Evolutionary conservation across 2,797 vertebrate genomes (phyloP), one percentile per base, ranked within the genome.

Genomic region (Sphaeramia orbicularis): DNA sequence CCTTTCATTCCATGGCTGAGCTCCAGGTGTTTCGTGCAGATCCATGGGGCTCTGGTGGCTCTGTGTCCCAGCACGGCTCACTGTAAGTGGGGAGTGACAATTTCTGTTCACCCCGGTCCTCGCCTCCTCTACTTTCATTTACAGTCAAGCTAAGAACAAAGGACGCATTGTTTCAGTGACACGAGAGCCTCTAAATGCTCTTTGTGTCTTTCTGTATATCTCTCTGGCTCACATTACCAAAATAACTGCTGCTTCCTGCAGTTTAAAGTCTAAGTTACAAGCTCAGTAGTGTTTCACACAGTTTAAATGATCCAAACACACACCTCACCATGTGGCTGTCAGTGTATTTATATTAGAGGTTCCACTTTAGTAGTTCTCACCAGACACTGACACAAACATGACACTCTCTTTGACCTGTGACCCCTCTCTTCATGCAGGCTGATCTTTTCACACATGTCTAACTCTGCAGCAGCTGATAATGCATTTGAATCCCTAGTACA

Each of bases 351-450:
- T 63, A 59, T 37, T 55, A 12, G 41, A 67, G 27, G 78, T 75
- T 88, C 45, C 43, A 55, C 69, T 64, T 19, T n/a, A 56, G 41
- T n/a, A 14, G 71, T 53, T 85, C 78, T 80, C 71, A 76, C 62
- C 84, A 78, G 81, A 81, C 66, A n/a, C 43, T 64, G 87, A 82
- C 72, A 72, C 45, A 80, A 72, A 84, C 85, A 84, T 40, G 72
- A 64, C 68, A 54, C 35, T 37, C 50, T 80, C 54, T 78, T 61
- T 83, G 80, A 85, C 84, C 84, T 75, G 19, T 66, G 80, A 74
- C 76, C 65, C 55, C 35, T 65, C 47, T 24, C 63, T 47, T 19
- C 66, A 41, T 30, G 48, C 65, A 61, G 18, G 18, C 51, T 10
- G 64, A 65, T 12, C 15, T 54, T 71, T 78, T 80, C 79, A 64